Evolutionary conservation across 2,113 vertebrate species (phyloP), one percentile per base, ranked within the genome.

Genomic region (Crotalus tigris): DNA sequence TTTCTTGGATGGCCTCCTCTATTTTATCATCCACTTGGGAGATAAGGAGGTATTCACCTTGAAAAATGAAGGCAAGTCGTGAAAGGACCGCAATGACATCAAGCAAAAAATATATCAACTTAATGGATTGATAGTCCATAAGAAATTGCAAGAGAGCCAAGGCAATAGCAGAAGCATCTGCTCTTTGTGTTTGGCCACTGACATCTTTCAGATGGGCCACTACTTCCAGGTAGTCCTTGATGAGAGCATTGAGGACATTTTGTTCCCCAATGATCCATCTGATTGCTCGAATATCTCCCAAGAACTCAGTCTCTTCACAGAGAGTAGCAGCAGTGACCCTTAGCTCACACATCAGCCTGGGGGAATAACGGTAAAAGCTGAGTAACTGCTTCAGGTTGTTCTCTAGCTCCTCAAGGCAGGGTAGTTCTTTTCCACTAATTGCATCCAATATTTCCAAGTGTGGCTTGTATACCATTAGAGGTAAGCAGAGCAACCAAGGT

Each of bases 201-300:
- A 99, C 97, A 0, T 99, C 98, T 97, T 99, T 99, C 90, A 99
- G 98, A 95, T 99, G 99, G 21, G 98, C 97, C 44, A 99, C 98
- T 12, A 99, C 99, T 95, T 99, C 99, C 93, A 99, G 97, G 95
- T 99, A 99, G 96, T 99, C 99, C 97, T 99, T 99, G 94, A 99
- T 99, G 29, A 99, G 98, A 2, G 99, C 99, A 0, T 99, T 99
- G n/a, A 99, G 98, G 88, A 99, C 99, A 0, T 99, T 99, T 54
- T 99, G 99, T 95, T 99, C 99, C 0, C 99, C 98, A 0, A 99
- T 99, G 95, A 99, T 98, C 99, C 99, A 99, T 85, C 98, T 97
- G 58, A 99, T 98, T 0, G 98, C 99, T 87, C 99, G 97, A 92
- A 99, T 99, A 96, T 99, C 99, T 24, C 99, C 99, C 7, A 99